Evolutionary conservation across 2,888 invertebrate genomes (phyloP), one percentile per base, ranked within the genome.

Genomic region (Phaedon cochleariae): DNA sequence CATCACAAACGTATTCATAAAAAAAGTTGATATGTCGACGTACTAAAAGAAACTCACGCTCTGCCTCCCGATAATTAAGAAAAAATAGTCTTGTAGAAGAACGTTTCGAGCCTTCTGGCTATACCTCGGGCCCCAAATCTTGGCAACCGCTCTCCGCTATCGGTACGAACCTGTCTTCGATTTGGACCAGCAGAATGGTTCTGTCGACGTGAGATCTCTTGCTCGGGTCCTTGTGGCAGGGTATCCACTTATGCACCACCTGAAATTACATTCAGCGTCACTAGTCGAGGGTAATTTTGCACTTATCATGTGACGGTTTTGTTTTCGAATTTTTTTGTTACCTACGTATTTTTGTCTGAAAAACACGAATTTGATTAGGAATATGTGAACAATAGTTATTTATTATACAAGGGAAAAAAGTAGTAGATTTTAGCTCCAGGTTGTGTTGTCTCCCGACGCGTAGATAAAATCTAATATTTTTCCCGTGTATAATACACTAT

Each of bases 191-290:
- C 17, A 97, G 87, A 65, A 98, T 94, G 58, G 92, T 94, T 76
- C 95, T 91, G 84, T 97, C 97, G 15, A 96, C 93, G 82, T 97
- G 96, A 3, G 97, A 97, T 17, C 97, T 88, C 63, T 92, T 90
- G 74, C 90, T 90, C 0, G 92, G 91, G 81, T 97, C 96, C 59
- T 93, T 89, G 85, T 98, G 97, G 84, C 92, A 94, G 0, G 97
- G 98, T 37, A 91, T 89, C 97, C 98, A 98, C 73, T 93, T 92
- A 84, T 98, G 97, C 9, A 97, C 96, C 59, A 95, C 93, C 88
- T 92, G 57, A 51, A 59, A 67, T 57, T 1, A 31, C 7, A 34
- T 31, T 20, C 17, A 2, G 6, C 46, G 26, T 34, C 1, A 26
- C 15, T 18, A 60, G 17, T 22, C 22, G 18, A 21, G n/a, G 21